Evolutionary conservation across 2,888 invertebrate genomes (phyloP), one percentile per base, ranked within the genome.

Genomic region (Hemithea aestivaria): DNA sequence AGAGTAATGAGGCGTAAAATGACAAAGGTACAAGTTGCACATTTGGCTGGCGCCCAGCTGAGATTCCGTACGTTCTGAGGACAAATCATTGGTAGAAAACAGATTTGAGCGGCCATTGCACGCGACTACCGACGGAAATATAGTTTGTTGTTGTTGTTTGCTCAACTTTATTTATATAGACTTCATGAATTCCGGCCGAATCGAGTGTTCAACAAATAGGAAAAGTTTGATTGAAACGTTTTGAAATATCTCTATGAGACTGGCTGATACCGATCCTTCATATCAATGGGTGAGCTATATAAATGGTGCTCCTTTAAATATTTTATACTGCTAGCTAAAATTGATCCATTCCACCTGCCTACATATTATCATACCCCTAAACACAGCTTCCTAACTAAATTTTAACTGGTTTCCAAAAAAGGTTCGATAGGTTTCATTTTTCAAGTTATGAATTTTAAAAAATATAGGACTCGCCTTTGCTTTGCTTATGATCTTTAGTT

Each of bases 61-160:
- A 81, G 81, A 82, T 81, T 83, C 66, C 62, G 74, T 73, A 66
- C 74, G 74, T 73, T 74, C 73, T 62, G 66, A 71, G 79, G 84
- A 84, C 84, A 85, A 84, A 84, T 85, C 83, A 79, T 79, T 76
- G 83, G 68, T 73, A 74, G 80, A 80, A 80, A 82, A 83, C 84
- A 83, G 81, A 81, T 83, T 84, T 76, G 68, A 72, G 67, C 74
- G 66, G 61, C 77, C 71, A 74, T 77, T 75, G 78, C 75, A 62
- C 55, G 56, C 60, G 53, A 60, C 61, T 62, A 55, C 64, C 58
- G 55, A 59, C 52, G 59, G 60, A 71, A 62, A 71, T 75, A 74
- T 75, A 63, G 68, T 70, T 70, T 70, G 66, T 66, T 72, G 71
- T 74, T 73, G 68, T 69, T 69, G 70, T 67, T 70, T 66, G 55